Evolutionary conservation across 2,113 vertebrate species (phyloP), one percentile per base, ranked within the genome.

Genomic region (Arizona elegans): DNA sequence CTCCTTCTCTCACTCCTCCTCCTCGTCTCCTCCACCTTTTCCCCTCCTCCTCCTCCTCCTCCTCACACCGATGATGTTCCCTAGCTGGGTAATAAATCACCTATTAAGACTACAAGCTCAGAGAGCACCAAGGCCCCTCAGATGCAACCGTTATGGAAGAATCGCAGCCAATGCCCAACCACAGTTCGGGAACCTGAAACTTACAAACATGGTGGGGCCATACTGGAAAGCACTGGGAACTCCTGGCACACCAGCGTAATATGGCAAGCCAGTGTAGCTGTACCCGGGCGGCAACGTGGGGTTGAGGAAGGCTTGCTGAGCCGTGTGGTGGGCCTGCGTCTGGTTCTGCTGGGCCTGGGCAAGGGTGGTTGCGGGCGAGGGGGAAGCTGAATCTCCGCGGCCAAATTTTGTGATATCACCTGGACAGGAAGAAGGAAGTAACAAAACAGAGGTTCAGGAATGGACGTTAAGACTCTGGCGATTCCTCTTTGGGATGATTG

Each of bases 211-310:
- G 12, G 99, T 98, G 92, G 99, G 99, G 62, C 98, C 99, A 0
- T 99, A 99, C 89, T 99, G 99, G 97, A 99, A 99, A 92, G 99
- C 98, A 92, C 98, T 98, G 95, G 99, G 99, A 94, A 99, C 97
- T 0, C 98, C 98, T 0, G 98, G 98, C 95, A 99, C 53, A 5
- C 99, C 98, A 10, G 99, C 96, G 0, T 99, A 99, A 94, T 99
- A 99, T n/a, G 99, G 98, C 92, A 99, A 96, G 92, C 99, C 99
- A 0, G 99, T 98, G 97, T 99, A 99, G 97, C 99, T 99, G 87
- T 99, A 99, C 53, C 99, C 99, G 0, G 99, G 99, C 1, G 99
- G 99, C 94, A 99, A 97, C 1, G 96, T 97, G 0, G 99, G 98
- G 94, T 99, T 99, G 91, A 99, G 97, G 97, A 99, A 99, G 91